A percentile compares a stretch with the other conserved stretches of the same genome.
Conservation (phyloP, 2,113 vertebrate species). For the Nymphicus hollandicus region DNA sequence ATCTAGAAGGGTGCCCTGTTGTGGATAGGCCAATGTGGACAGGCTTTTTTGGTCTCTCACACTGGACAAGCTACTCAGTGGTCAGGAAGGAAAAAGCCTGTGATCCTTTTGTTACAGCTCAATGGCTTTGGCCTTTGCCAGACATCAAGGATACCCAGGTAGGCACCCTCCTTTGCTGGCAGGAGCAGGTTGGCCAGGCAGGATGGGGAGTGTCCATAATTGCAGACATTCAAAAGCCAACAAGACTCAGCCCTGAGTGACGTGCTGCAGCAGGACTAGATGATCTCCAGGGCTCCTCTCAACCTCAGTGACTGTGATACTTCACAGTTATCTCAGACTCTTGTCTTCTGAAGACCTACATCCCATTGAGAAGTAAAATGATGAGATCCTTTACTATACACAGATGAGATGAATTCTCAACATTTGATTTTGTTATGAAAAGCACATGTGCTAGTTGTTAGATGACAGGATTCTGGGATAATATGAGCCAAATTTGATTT, state of each 20-base stretch:
- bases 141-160: neutral
- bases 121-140: neutral
- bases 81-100: neutral
- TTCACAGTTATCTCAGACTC: neutral
- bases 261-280: neutral
- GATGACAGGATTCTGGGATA: neutral
- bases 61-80: neutral
- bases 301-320: neutral
- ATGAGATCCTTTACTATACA: neutral
- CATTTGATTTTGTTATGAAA: neutral
- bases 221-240: neutral
- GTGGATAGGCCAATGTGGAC: neutral
- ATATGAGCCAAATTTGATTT: neutral
- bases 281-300: neutral
- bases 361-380: accelerated
- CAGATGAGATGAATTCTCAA: neutral
- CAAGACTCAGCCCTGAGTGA: neutral
- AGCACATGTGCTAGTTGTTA: neutral
- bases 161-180: neutral
- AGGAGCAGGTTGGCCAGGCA: neutral
- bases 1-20: neutral
- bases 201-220: neutral
- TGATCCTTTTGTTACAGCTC: neutral
- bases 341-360: neutral
- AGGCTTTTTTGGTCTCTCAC: neutral